phyloP scores from a whole-genome alignment of 2,888 invertebrate species.

The Drosophila demipolita region DNA sequence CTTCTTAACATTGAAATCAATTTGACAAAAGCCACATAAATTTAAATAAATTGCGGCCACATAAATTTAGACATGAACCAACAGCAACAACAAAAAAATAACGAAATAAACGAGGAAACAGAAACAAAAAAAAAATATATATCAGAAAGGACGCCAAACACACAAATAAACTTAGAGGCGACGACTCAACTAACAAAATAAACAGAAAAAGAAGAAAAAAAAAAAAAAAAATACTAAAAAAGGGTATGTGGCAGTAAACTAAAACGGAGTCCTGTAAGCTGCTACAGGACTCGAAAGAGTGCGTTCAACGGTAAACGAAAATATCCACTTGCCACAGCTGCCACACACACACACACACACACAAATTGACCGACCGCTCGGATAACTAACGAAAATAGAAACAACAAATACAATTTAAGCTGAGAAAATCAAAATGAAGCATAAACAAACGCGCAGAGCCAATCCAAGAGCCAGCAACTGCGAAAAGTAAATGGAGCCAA shows the following conservation, averaged over 20 bases:
- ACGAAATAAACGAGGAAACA: conserved; percentile 2
- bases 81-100: conserved; percentile 4
- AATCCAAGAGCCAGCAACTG: conserved; percentile 31
- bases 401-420: conserved; percentile 80
- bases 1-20: conserved; percentile 80
- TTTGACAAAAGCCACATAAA: conserved; percentile 82
- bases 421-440: conserved; percentile 78
- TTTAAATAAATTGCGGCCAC: conserved; percentile 80
- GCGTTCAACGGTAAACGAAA: conserved; percentile 48
- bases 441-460: conserved; percentile 71
- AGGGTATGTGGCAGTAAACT: conserved; percentile 57
- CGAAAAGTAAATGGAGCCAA: conserved; percentile 77
- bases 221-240: conserved; percentile 21
- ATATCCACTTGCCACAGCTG: conserved; percentile 41
- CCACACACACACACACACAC: conserved; percentile 1
- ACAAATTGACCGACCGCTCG: conserved; percentile 31
- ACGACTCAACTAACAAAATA: conserved; percentile 80
- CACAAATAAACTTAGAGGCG: conserved; percentile 78
- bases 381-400: conserved; percentile 78
- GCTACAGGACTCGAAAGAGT: not conserved
- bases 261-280: conserved; percentile 46
- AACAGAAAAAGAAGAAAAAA: conserved; percentile 54
- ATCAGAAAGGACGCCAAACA: conserved; percentile 48
- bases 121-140: conserved; percentile 14
- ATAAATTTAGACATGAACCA: conserved; percentile 76